phyloP scores from a whole-genome alignment of 2,113 vertebrate species.

The Tiliqua scincoides region DNA sequence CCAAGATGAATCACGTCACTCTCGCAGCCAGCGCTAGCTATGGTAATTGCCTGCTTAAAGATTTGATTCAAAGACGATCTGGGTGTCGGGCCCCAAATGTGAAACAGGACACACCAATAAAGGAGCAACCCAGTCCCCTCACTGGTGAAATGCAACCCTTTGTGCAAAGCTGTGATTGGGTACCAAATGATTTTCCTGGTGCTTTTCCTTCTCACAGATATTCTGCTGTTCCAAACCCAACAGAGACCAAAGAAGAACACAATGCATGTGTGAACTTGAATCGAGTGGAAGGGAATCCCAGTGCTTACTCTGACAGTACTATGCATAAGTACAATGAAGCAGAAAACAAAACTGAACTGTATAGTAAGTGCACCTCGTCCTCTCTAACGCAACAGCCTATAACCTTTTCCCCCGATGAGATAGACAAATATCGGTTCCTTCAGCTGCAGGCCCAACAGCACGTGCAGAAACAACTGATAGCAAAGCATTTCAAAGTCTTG shows the following conservation, averaged over 20 bases:
- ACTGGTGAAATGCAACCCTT: slow-evolving; percentile 69
- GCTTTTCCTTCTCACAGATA: slow-evolving; percentile 73
- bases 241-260: slow-evolving; percentile 79
- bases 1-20: slow-evolving; percentile 45
- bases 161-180: slow-evolving; percentile 72
- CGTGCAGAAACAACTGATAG: slow-evolving; percentile 88
- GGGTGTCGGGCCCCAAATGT: slow-evolving; percentile 51
- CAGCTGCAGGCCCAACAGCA: slow-evolving; percentile 96
- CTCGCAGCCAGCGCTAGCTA: slow-evolving; percentile 47
- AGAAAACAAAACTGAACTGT: slow-evolving; percentile 63
- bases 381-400: slow-evolving; percentile 84
- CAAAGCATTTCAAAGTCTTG: slow-evolving; percentile 77
- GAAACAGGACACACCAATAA: slow-evolving; percentile 64
- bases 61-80: slow-evolving; percentile 60
- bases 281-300: slow-evolving; percentile 57
- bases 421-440: slow-evolving; percentile 93
- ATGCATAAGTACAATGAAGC: slow-evolving; percentile 71
- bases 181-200: slow-evolving; percentile 75
- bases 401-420: slow-evolving; percentile 93
- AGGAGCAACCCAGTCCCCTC: slow-evolving; percentile 64
- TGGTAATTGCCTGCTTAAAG: slow-evolving; percentile 65
- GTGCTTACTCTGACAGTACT: slow-evolving; percentile 70
- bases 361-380: slow-evolving; percentile 72
- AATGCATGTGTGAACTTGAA: slow-evolving; percentile 60
- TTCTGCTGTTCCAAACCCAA: slow-evolving; percentile 67